These are phyloP conservation scores for Leptodactylus fallax DNA, from an alignment of 2,797 vertebrate species.

Conservation along the genomic window DNA sequence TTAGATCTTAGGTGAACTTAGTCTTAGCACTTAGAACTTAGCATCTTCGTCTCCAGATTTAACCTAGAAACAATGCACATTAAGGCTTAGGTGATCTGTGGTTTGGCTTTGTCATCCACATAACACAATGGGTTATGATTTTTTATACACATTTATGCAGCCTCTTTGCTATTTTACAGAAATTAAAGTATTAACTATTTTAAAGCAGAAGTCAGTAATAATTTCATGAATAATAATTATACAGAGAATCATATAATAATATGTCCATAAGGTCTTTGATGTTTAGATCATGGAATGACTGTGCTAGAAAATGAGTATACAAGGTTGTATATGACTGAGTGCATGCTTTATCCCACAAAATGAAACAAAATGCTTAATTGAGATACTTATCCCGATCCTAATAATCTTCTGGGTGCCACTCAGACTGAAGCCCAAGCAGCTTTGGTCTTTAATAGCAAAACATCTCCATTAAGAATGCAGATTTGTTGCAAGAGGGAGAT, in stretches of 20 bases:
- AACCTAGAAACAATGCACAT: too few species aligned
- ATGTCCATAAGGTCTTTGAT: conserved; percentile 40
- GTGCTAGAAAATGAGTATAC: conserved; percentile 16
- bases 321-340: conserved; percentile 47
- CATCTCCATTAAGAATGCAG: conserved; percentile 76
- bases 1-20: too few species aligned
- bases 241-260: background rate
- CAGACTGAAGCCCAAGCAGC: conserved; percentile 72
- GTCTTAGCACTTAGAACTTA: too few species aligned
- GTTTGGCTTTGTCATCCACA: too few species aligned
- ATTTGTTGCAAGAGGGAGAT: conserved; percentile 77
- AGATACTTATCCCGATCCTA: conserved; percentile 75
- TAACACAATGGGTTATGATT: too few species aligned
- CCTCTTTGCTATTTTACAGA: background rate
- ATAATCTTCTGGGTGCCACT: conserved; percentile 79
- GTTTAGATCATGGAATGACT: conserved; percentile 36
- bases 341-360: conserved; percentile 53
- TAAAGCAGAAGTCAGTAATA: background rate
- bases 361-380: conserved; percentile 71
- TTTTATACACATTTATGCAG: background rate
- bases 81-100: too few species aligned
- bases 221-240: conserved; percentile 35
- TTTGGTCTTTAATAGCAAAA: conserved; percentile 77
- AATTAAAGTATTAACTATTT: background rate
- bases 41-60: too few species aligned